These are phyloP conservation scores for Xestia xanthographa DNA, from an alignment of 2,888 invertebrate species.

Conservation along the genomic window DNA sequence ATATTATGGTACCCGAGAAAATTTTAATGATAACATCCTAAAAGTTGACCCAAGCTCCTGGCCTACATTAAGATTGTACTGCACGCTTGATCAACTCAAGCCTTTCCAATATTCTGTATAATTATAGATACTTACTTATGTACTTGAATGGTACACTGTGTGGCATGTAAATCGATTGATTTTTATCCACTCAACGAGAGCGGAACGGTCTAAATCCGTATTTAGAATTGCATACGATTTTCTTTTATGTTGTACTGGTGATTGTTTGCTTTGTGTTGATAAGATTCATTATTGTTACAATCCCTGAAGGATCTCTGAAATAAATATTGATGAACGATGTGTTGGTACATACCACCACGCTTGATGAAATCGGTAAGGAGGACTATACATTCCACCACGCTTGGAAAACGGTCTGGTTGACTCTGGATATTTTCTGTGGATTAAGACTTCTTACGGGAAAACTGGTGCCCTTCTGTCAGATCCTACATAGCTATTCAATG, in stretches of 20 bases:
- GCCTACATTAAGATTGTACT: slow-evolving; percentile 65
- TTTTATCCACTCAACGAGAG: slow-evolving; percentile 55
- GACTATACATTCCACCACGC: background rate
- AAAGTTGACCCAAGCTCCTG: slow-evolving; percentile 38
- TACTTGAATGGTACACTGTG: slow-evolving; percentile 37
- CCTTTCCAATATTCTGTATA: slow-evolving; percentile 71
- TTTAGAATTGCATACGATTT: slow-evolving; percentile 42
- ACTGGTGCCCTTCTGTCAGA: no score
- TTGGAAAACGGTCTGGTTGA: background rate
- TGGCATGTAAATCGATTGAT: slow-evolving; percentile 51
- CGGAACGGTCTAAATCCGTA: slow-evolving; percentile 48
- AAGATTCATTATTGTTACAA: background rate
- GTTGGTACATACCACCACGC: background rate
- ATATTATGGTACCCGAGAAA: background rate
- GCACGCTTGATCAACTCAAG: slow-evolving; percentile 67
- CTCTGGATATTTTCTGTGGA: background rate
- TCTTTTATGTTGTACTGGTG: background rate
- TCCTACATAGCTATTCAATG: background rate
- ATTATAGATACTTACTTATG: slow-evolving; percentile 66
- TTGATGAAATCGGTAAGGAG: background rate
- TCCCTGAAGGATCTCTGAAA: background rate
- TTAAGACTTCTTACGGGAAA: background rate
- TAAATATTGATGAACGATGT: background rate
- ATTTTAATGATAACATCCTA: background rate
- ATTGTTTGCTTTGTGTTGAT: slow-evolving; percentile 9